Evolutionary conservation across 2,113 vertebrate genomes (phyloP).

Genomic region (Otis tarda): DNA sequence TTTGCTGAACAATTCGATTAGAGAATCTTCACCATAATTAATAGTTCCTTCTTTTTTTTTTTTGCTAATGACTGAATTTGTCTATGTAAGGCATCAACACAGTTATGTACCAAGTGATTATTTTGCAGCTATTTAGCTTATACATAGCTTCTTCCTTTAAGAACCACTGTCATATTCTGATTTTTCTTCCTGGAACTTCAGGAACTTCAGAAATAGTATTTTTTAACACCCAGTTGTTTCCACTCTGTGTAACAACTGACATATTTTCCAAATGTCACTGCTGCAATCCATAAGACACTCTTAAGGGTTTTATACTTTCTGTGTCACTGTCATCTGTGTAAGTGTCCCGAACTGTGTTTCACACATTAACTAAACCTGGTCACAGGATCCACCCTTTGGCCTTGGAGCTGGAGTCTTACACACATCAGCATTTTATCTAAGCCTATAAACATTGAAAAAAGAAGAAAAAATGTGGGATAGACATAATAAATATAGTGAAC

Average conservation of each 20-base stretch:
- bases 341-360: not conserved
- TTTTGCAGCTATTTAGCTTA: not conserved
- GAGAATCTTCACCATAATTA: not conserved
- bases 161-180: not conserved
- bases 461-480: not conserved
- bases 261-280: conserved; percentile 5
- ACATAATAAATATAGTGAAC: not conserved
- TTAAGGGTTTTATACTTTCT: not conserved
- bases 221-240: not conserved
- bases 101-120: not conserved
- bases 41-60: not conserved
- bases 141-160: not conserved
- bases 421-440: not conserved
- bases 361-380: not conserved
- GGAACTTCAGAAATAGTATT: not conserved
- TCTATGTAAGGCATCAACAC: not conserved
- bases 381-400: not conserved
- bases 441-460: not conserved
- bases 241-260: not conserved
- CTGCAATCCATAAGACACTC: not conserved
- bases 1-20: not conserved
- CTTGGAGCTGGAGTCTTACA: not conserved
- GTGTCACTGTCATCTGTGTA: not conserved
- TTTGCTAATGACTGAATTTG: not conserved
- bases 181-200: not conserved